Evolutionary conservation across 1,140 invertebrate genomes (phyloP).

Genomic region (Hylaeus volcanicus): DNA sequence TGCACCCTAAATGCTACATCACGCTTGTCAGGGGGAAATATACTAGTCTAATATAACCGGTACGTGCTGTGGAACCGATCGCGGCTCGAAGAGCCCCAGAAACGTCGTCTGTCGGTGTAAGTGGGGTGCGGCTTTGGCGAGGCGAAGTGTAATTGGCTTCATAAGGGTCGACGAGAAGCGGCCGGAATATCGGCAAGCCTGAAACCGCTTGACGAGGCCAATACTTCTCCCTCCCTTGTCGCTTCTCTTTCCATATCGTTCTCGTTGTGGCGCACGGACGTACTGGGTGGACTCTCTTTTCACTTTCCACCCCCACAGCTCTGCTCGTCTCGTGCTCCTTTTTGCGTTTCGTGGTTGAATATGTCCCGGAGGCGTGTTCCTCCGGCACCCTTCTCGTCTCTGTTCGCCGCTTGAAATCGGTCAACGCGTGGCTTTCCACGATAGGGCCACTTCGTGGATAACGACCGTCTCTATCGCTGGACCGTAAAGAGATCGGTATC

Average conservation of each 20-base stretch:
- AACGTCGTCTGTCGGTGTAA: conserved; percentile 52
- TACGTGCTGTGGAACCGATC: conserved; percentile 58
- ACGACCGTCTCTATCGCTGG: conserved; percentile 37
- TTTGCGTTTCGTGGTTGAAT: conserved; percentile 57
- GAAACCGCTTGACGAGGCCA: conserved; percentile 72
- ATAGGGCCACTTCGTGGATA: conserved; percentile 60
- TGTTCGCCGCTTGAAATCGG: conserved; percentile 44
- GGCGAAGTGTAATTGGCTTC: conserved; percentile 73
- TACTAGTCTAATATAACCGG: conserved; percentile 52
- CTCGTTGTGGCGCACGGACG: conserved; percentile 25
- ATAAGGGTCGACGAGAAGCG: conserved; percentile 72
- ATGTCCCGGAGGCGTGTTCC: conserved; percentile 56
- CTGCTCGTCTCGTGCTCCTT: conserved; percentile 35
- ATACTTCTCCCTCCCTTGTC: conserved; percentile 51
- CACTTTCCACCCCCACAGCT: conserved; percentile 7
- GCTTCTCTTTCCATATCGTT: conserved; percentile 29
- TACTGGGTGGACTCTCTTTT: conserved; percentile 46
- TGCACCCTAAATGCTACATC: too few relatives aligned
- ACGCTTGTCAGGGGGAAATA: too few relatives aligned
- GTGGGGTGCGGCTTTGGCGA: conserved; percentile 70
- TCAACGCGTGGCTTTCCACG: conserved; percentile 66
- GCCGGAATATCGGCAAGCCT: conserved; percentile 68
- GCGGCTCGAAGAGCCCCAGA: conserved; percentile 46
- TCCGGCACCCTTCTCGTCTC: conserved; percentile 5
- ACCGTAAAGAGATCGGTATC: conserved; percentile 49